Conservation (phyloP, 1,140 invertebrate genomes). For the Pachyrhynchus sulphureomaculatus region DNA sequence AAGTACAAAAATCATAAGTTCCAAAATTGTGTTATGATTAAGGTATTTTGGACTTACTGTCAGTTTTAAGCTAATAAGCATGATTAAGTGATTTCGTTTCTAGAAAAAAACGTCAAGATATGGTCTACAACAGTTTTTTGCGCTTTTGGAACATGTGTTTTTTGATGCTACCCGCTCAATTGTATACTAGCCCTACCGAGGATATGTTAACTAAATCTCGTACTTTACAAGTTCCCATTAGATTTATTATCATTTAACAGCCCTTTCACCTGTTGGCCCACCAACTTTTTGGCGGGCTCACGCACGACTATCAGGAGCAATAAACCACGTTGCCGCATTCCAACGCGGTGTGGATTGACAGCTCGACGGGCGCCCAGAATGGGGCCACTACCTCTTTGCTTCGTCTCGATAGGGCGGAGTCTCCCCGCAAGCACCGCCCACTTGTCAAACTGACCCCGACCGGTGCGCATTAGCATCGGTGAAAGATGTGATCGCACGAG, state of each 20-base stretch:
- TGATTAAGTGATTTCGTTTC: no score
- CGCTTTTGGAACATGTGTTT: no score
- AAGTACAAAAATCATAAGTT: no score
- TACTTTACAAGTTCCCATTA: not conserved
- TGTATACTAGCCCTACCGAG: no score
- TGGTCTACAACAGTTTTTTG: no score
- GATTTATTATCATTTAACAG: not conserved
- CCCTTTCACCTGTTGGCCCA: slow-evolving; percentile 7
- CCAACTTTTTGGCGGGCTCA: slow-evolving; percentile 20
- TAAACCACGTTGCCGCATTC: slow-evolving; percentile 31
- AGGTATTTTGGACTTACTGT: no score
- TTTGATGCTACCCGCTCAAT: no score
- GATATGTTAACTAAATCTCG: no score
- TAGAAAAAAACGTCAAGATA: no score
- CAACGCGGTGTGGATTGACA: slow-evolving; percentile 29
- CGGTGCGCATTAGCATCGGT: slow-evolving; percentile 45
- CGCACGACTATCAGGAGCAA: slow-evolving; percentile 29
- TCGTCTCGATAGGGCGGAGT: slow-evolving; percentile 35
- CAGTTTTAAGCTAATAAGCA: no score
- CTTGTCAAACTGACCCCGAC: slow-evolving; percentile 52
- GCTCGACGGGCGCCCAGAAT: slow-evolving; percentile 30
- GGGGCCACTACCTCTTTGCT: slow-evolving; percentile 26
- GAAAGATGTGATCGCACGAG: slow-evolving; percentile 46
- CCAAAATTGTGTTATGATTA: no score
- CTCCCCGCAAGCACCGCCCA: slow-evolving; percentile 38